These are phyloP conservation scores for Phymorhynchus buccinoides DNA, from an alignment of 1,140 invertebrate species.

Conservation along the genomic window DNA sequence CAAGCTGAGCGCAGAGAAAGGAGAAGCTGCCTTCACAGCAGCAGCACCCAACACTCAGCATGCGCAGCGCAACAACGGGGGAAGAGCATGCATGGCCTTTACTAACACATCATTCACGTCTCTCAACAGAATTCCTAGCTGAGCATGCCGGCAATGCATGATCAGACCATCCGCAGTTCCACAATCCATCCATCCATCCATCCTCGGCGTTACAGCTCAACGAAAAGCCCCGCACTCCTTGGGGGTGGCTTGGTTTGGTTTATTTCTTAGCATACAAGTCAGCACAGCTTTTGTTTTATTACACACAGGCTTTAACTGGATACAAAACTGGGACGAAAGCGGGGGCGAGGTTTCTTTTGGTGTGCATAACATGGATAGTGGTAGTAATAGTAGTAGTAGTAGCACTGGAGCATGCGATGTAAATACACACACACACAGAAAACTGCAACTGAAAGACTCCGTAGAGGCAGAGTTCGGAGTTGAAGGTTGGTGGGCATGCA, in stretches of 20 bases:
- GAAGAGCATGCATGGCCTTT: too few relatives aligned
- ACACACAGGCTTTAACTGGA: neutral
- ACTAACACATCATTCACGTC: neutral
- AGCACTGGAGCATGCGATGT: too few relatives aligned
- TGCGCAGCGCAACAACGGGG: neutral
- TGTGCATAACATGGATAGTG: neutral
- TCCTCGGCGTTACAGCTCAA: neutral
- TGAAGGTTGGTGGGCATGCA: neutral
- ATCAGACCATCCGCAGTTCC: neutral
- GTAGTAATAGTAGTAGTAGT: too few relatives aligned
- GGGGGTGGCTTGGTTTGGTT: too few relatives aligned
- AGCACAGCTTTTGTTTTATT: neutral
- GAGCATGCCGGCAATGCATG: neutral
- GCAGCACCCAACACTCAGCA: neutral
- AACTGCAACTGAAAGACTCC: neutral
- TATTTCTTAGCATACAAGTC: neutral
- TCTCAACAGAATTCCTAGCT: neutral
- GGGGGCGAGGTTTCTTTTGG: too few relatives aligned
- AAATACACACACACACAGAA: neutral
- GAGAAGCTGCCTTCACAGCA: neutral
- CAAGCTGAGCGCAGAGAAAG: neutral
- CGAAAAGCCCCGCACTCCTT: neutral
- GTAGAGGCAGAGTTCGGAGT: constrained; percentile 6
- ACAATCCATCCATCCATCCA: too few relatives aligned
- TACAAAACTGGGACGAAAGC: neutral